Evolutionary conservation across 2,113 vertebrate species (phyloP).

Genomic region (Chlorodrepanis virens): DNA sequence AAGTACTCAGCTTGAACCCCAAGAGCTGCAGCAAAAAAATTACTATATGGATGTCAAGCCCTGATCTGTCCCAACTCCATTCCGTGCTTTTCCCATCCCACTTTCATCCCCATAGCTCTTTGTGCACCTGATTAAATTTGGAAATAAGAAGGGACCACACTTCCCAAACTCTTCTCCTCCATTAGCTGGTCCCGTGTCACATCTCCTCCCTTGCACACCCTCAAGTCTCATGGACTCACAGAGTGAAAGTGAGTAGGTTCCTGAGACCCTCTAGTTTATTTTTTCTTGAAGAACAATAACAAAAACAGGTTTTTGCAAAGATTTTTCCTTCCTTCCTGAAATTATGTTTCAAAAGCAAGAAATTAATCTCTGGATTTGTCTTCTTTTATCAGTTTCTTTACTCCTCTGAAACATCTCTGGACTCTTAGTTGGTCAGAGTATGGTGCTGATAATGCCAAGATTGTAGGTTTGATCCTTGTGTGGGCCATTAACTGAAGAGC

Average conservation of each 20-base stretch:
- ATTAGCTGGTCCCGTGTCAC: not conserved
- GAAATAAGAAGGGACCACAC: not conserved
- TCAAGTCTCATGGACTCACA: too few species aligned
- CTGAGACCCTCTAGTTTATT: not conserved
- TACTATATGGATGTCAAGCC: rapidly evolving
- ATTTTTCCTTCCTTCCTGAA: not conserved
- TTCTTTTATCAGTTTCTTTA: not conserved
- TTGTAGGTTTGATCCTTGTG: not conserved
- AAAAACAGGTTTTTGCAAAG: not conserved
- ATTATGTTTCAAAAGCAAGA: not conserved
- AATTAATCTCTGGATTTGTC: not conserved
- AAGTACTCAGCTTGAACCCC: rapidly evolving
- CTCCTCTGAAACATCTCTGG: not conserved
- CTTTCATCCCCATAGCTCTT: not conserved
- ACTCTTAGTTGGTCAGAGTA: not conserved
- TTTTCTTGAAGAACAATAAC: not conserved
- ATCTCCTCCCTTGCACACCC: not conserved
- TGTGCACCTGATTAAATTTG: not conserved
- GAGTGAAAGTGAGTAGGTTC: not conserved
- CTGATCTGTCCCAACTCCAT: not conserved
- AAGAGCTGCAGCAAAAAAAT: not conserved
- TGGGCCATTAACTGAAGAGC: not conserved
- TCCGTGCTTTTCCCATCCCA: not conserved
- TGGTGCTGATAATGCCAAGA: not conserved
- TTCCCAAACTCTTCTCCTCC: not conserved